Percentiles rank a stretch among this genome's conserved stretches.
Conservation (phyloP, 2,113 vertebrate genomes). For the Nesoenas mayeri region DNA sequence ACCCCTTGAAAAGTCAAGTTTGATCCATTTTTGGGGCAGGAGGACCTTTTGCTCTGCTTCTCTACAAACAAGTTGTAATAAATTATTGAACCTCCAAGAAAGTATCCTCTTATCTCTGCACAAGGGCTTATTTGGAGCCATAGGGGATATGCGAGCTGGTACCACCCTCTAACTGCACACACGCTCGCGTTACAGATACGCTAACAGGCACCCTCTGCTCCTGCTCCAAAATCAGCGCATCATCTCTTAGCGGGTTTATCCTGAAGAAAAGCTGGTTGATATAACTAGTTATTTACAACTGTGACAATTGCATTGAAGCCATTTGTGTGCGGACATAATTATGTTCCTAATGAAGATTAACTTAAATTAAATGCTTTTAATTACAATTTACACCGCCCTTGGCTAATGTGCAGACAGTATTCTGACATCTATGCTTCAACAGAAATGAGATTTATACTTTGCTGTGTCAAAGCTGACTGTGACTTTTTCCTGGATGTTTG, state of each 20-base stretch:
- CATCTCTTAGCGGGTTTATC: constrained; percentile 13
- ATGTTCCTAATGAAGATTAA: constrained; percentile 78
- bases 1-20: neutral
- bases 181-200: accelerated
- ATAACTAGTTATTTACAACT: constrained; percentile 65
- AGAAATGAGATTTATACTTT: constrained; percentile 68
- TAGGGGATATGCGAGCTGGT: neutral
- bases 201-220: neutral
- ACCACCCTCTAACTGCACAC: neutral
- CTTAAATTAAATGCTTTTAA: constrained; percentile 77
- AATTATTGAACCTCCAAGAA: neutral
- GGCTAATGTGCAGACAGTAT: constrained; percentile 48
- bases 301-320: constrained; percentile 55
- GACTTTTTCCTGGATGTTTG: constrained; percentile 53
- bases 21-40: accelerated
- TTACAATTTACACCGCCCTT: constrained; percentile 68
- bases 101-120: neutral
- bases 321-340: constrained; percentile 34
- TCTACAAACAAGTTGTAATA: neutral
- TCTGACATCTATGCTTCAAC: constrained; percentile 52
- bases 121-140: neutral
- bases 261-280: constrained; percentile 28
- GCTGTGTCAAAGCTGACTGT: constrained; percentile 55
- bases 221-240: neutral
- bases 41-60: neutral